Evolutionary conservation across 2,888 invertebrate species (phyloP), one percentile per base, ranked within the genome.

Genomic region (Parochlus steinenii): DNA sequence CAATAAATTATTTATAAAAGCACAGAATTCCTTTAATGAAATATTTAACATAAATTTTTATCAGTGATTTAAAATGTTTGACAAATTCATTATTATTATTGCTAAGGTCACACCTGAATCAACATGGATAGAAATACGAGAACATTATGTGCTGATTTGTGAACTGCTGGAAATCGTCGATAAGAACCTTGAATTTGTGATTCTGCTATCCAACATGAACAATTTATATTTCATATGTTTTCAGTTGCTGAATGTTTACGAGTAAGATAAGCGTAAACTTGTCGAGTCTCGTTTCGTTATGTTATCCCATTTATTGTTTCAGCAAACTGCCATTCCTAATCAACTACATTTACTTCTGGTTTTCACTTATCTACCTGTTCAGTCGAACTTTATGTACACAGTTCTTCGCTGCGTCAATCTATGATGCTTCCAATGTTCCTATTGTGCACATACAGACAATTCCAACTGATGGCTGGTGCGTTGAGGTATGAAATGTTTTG

Each of bases 151-250:
- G 31, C 62, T 62, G 17, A 60, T 75, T 36, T 64, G 69, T 1
- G 54, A 58, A 3, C 54, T 75, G 17, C 70, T 71, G 3, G 61
- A 65, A 31, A 57, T 54, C 29, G 58, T 74, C 2, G 71, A 74
- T 44, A 48, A 53, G 5, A 56, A 65, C 22, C 59, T 75, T 8
- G 68, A 71, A 10, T 56, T 63, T 15, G 54, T 74, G 31, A 62
- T 74, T 2, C 51, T 73, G 1, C 51, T 75, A 5, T 73, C 73
- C 0, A 74, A 71, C 43, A 54, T 65, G 27, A 72, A 67, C 43
- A 73, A 75, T 48, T 61, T 74, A 22, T 74, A 70, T 49, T 75
- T 75, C 47, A 72, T 75, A 41, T 74, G 74, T 43, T 58, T 74
- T 31, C 74, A 75, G 45, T 58, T 75, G 5, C 73, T 71, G 44